Percentiles rank a stretch among this genome's conserved stretches.
These are phyloP conservation scores for Drosophila burlai DNA, from an alignment of 1,140 invertebrate species.

Conservation along the genomic window DNA sequence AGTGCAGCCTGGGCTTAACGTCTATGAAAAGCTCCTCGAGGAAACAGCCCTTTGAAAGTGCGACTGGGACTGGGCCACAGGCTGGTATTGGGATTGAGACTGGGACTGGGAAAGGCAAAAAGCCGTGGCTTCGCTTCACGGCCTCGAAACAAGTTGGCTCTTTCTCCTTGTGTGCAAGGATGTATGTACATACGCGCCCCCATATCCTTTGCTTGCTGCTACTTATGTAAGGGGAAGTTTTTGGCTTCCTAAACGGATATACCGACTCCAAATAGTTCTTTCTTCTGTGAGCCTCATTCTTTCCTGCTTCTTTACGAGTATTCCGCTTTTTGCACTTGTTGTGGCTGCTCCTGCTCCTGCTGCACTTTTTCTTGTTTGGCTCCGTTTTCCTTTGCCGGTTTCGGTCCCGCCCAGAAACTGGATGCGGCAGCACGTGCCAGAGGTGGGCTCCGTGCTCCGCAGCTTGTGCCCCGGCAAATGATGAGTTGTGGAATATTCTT, in stretches of 20 bases:
- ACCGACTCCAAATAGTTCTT: slow-evolving; percentile 76
- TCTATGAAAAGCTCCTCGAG: slow-evolving; percentile 71
- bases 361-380: slow-evolving; percentile 44
- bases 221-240: slow-evolving; percentile 72
- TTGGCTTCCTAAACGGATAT: slow-evolving; percentile 83
- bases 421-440: slow-evolving; percentile 58
- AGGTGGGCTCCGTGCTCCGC: slow-evolving; percentile 39
- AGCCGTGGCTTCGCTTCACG: slow-evolving; percentile 13
- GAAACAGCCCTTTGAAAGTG: slow-evolving; percentile 46
- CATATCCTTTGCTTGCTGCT: slow-evolving; percentile 51
- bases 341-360: slow-evolving; percentile 11
- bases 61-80: slow-evolving; percentile 1
- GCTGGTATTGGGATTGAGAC: slow-evolving; percentile 4
- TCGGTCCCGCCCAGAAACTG: slow-evolving; percentile 16
- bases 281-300: slow-evolving; percentile 55
- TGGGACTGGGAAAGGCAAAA: slow-evolving; percentile 36
- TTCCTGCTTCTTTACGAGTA: slow-evolving; percentile 55
- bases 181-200: slow-evolving; percentile 18
- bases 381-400: slow-evolving; percentile 15
- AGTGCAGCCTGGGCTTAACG: slow-evolving; percentile 48
- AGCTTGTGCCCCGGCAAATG: slow-evolving; percentile 36
- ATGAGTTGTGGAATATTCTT: slow-evolving; percentile 52
- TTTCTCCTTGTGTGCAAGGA: slow-evolving; percentile 16
- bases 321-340: slow-evolving; percentile 52
- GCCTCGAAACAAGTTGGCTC: slow-evolving; percentile 22